Conservation (phyloP, 2,888 invertebrate genomes). For the Hydraecia micacea region DNA sequence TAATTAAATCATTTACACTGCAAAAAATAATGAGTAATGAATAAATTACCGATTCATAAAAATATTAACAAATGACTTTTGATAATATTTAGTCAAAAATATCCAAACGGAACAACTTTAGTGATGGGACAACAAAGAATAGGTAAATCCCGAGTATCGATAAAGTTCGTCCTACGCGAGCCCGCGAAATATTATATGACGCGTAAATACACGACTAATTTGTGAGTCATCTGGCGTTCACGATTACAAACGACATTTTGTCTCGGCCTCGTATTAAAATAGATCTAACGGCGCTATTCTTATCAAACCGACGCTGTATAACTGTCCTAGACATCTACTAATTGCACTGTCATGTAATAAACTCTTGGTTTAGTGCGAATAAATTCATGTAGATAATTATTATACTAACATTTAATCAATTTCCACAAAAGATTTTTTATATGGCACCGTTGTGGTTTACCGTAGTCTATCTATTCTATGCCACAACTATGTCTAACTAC, state of each 20-base stretch:
- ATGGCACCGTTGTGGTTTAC: not conserved
- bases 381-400: not conserved
- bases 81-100: slow-evolving; percentile 40
- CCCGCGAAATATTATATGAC: slow-evolving; percentile 51
- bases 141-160: slow-evolving; percentile 41
- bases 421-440: not conserved
- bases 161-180: slow-evolving; percentile 44
- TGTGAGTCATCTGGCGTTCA: slow-evolving; percentile 61
- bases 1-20: slow-evolving; percentile 40
- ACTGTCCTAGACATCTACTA: slow-evolving; percentile 59
- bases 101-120: slow-evolving; percentile 16
- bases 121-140: slow-evolving; percentile 42
- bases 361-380: slow-evolving; percentile 34
- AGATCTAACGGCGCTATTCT: slow-evolving; percentile 62
- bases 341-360: slow-evolving; percentile 55
- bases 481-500: too few species aligned
- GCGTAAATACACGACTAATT: slow-evolving; percentile 56
- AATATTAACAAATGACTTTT: slow-evolving; percentile 34
- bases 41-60: slow-evolving; percentile 55
- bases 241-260: slow-evolving; percentile 60
- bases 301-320: slow-evolving; percentile 52
- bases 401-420: not conserved
- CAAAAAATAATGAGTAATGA: slow-evolving; percentile 43
- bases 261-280: slow-evolving; percentile 58
- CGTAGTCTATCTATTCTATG: not conserved